Base-by-base conservation (phyloP, 1,140 invertebrate species). In the Subanguina moxae region DNA sequence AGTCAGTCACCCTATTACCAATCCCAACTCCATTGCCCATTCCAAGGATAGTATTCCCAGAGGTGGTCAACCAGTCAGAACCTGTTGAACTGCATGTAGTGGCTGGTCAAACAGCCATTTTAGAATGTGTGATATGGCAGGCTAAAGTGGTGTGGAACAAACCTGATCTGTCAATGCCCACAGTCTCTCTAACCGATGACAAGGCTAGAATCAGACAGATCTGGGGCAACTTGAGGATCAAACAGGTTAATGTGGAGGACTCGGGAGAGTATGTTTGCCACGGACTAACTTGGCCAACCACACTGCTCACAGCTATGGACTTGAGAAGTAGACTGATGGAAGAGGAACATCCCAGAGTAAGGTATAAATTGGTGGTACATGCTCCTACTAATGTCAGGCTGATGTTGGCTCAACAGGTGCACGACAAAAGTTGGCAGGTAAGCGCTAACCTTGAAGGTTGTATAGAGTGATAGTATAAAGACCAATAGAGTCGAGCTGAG, bases 111-210 rank as follows among this genome's bases (percentile, higher is more conserved):
- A 72, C 62, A 25, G 65, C 67, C 8, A 23, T 77, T 43, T 59
- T 77, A 5, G 76, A 77, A 59, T 77, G 76, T 61, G 76, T 77
- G 7, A 76, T 77, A 43, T 67, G 64, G 58, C 71, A 74, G 28
- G 74, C 69, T 0, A 72, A 75, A 59, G 71, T 64, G n/a, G 17
- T 69, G 25, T 74, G 72, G 72, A 72, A 76, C n/a, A 74, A 65
- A 28, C 32, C 71, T 21, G 72, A 70, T n/a, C 63, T 74, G 38
- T 65, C 76, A 13, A 73, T 76, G 45, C 72, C 72, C 0, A 43
- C 52, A 7, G 67, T 77, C 11, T 70, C 76, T 13, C 38, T 77
- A 28, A 70, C 57, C n/a, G 75, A 77, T 64, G 73, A 76, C 19
- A 57, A 42, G 23, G 75, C 76, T 3, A n/a, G 77, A 38, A 62